These are phyloP conservation scores for Peromyscus attwateri DNA, from an alignment of 2,797 vertebrate genomes.

Conservation along the genomic window DNA sequence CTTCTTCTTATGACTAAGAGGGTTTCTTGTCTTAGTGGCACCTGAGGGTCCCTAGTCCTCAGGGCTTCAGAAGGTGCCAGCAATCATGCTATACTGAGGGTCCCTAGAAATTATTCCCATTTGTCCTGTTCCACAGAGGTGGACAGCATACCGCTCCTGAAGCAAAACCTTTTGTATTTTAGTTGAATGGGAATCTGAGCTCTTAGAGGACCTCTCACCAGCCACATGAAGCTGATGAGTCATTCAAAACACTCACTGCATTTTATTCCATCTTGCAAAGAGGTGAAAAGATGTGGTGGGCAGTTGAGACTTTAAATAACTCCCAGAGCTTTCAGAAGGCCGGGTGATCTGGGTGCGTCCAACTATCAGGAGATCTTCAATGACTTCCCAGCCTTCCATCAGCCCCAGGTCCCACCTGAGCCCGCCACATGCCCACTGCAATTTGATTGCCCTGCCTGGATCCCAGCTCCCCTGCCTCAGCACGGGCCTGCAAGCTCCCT, in stretches of 20 bases:
- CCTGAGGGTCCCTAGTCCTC: neutral
- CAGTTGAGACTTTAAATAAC: slow-evolving; percentile 40
- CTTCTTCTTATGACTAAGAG: neutral
- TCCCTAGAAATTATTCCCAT: neutral
- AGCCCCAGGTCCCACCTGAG: neutral
- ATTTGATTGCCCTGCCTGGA: neutral
- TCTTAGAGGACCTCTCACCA: neutral
- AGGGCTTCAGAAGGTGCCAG: neutral
- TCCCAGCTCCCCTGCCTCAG: neutral
- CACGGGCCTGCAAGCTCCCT: neutral
- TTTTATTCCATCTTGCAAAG: neutral
- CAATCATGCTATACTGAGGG: rapidly evolving
- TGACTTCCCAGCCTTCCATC: neutral
- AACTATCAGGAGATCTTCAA: neutral
- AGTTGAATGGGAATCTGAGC: neutral
- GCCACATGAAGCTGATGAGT: neutral
- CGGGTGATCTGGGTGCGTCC: neutral
- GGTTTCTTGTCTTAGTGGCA: neutral
- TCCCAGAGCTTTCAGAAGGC: neutral
- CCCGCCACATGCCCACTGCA: neutral
- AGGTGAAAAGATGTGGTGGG: neutral
- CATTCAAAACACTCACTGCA: neutral
- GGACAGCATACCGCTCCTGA: neutral
- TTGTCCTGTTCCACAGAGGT: neutral
- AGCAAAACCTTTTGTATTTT: neutral